A percentile compares a stretch with the other conserved stretches of the same genome.
Evolutionary conservation across 2,888 invertebrate genomes (phyloP).

Genomic region (Taphrorychus bicolor): DNA sequence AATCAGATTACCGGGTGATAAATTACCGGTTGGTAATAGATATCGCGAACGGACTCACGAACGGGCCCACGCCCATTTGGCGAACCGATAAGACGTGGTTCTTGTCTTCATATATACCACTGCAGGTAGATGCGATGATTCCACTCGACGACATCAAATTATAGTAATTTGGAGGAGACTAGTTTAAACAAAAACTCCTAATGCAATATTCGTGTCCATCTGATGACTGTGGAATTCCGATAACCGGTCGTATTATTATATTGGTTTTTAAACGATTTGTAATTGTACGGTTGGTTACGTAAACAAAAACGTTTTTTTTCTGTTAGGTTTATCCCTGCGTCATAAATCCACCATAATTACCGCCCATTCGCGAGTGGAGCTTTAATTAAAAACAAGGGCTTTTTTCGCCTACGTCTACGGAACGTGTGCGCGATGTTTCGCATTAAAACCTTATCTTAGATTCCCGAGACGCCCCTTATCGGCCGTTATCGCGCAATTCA

Average conservation of each 20-base stretch:
- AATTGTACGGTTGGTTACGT: conserved; percentile 22
- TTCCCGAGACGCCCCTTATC: conserved; percentile 38
- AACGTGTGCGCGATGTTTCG: conserved; percentile 37
- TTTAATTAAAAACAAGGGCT: conserved; percentile 36
- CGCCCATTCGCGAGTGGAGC: background rate
- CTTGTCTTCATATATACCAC: conserved; percentile 4
- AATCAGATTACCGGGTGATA: conserved; percentile 58
- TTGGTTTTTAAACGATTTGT: conserved; percentile 40
- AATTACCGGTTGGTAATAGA: conserved; percentile 57
- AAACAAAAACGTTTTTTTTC: background rate
- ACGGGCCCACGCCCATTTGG: conserved; percentile 39
- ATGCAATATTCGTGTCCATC: conserved; percentile 38
- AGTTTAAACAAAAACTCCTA: conserved; percentile 10
- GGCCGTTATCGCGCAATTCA: conserved; percentile 29
- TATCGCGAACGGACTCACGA: conserved; percentile 56
- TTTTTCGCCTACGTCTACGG: conserved; percentile 28
- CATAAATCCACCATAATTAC: background rate
- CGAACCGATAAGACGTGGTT: conserved; percentile 3
- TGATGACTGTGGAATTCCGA: conserved; percentile 25
- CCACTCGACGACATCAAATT: conserved; percentile 1
- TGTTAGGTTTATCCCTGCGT: background rate
- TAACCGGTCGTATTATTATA: conserved; percentile 24
- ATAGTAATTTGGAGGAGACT: background rate
- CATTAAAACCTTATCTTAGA: conserved; percentile 39
- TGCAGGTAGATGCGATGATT: background rate